Percentiles rank a stretch among this genome's conserved stretches.
Evolutionary conservation across 2,113 vertebrate species (phyloP).

Genomic region (Anarhynchus alexandrinus): DNA sequence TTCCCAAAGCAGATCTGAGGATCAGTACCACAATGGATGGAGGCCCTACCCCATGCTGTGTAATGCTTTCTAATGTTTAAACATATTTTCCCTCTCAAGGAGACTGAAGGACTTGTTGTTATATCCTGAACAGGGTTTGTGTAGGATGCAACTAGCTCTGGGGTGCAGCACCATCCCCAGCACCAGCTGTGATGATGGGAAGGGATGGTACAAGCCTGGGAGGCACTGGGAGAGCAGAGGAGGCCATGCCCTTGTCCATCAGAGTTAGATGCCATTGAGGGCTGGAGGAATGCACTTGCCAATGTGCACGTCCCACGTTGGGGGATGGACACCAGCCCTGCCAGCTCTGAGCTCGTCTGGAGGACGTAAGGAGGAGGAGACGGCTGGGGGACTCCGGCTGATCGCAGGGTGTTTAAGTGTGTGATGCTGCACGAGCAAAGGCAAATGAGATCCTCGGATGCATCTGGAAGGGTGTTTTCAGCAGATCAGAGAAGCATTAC

Average conservation of each 20-base stretch:
- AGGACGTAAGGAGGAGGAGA: neutral
- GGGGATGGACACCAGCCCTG: neutral
- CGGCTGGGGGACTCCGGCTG: neutral
- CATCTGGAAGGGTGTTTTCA: neutral
- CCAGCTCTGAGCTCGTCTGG: neutral
- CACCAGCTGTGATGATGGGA: neutral
- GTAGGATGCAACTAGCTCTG: neutral
- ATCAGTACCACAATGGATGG: neutral
- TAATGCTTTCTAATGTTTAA: neutral
- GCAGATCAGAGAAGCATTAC: neutral
- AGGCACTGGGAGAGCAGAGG: neutral
- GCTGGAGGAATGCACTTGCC: neutral
- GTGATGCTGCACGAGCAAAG: neutral
- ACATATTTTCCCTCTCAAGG: neutral
- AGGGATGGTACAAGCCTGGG: neutral
- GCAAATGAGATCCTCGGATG: neutral
- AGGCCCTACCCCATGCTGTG: too few relatives aligned
- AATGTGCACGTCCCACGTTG: fast-evolving
- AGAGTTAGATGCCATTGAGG: neutral
- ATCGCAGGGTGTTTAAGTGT: neutral
- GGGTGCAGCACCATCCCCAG: too few relatives aligned
- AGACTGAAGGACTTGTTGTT: neutral
- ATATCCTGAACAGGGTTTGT: neutral
- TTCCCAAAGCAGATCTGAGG: neutral
- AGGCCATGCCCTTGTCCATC: neutral